Evolutionary conservation across 2,113 vertebrate genomes (phyloP).

Genomic region (Eleginops maclovinus): DNA sequence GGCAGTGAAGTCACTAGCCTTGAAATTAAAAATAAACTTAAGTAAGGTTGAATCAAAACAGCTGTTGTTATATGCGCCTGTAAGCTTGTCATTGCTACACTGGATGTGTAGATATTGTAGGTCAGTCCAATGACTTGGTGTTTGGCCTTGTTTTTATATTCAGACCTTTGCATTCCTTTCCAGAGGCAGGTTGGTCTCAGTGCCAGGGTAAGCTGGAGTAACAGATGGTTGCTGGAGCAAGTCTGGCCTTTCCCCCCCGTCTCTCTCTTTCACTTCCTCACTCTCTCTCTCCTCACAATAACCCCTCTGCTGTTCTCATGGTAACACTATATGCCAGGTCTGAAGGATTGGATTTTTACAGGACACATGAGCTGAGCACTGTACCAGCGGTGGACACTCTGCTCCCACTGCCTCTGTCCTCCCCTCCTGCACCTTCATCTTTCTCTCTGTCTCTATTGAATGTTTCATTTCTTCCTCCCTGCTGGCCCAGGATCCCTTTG

Average conservation of each 20-base stretch:
- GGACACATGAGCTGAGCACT: slow-evolving; percentile 76
- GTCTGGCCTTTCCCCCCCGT: slow-evolving; percentile 78
- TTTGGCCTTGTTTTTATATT: slow-evolving; percentile 24
- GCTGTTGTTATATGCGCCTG: not conserved
- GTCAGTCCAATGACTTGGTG: slow-evolving; percentile 5
- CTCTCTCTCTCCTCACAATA: slow-evolving; percentile 71
- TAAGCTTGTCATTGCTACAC: not conserved
- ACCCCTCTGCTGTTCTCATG: slow-evolving; percentile 80
- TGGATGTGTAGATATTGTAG: not conserved
- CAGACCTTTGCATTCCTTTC: slow-evolving; percentile 67
- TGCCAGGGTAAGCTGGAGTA: slow-evolving; percentile 90
- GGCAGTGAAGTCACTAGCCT: not conserved
- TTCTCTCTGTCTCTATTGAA: slow-evolving; percentile 50
- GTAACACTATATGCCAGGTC: slow-evolving; percentile 81
- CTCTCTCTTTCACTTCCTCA: slow-evolving; percentile 43
- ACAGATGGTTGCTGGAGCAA: slow-evolving; percentile 97
- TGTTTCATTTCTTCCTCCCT: slow-evolving; percentile 55
- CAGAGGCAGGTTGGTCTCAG: slow-evolving; percentile 65
- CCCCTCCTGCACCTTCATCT: slow-evolving; percentile 67
- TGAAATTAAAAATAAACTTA: not conserved
- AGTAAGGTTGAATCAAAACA: not conserved
- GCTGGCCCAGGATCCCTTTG: slow-evolving; percentile 52
- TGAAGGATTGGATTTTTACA: slow-evolving; percentile 78
- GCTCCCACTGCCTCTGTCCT: slow-evolving; percentile 55
- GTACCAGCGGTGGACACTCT: slow-evolving; percentile 60